Percentiles rank a stretch among this genome's conserved stretches.
Conservation (phyloP, 2,888 invertebrate genomes). For the Macrophya annulata region DNA sequence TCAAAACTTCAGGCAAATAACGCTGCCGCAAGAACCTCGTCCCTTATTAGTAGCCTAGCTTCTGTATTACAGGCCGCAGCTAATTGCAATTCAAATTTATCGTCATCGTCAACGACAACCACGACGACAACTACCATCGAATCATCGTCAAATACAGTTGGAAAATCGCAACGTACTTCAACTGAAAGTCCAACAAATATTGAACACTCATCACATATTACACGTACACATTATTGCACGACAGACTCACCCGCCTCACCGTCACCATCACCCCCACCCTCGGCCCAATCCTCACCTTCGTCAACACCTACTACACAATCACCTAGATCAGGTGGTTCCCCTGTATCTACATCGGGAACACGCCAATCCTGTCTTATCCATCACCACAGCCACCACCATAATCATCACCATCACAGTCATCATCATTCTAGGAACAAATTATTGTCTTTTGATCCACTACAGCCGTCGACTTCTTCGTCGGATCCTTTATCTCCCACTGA, state of each 20-base stretch:
- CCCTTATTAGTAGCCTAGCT: constrained; percentile 70
- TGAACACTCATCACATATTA: constrained; percentile 55
- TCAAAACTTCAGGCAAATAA: constrained; percentile 59
- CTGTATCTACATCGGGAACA: constrained; percentile 32
- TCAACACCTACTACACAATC: constrained; percentile 58
- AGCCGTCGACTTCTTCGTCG: constrained; percentile 47
- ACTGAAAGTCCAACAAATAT: constrained; percentile 37
- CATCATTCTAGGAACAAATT: constrained; percentile 70
- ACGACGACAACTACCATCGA: constrained; percentile 63
- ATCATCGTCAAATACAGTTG: constrained; percentile 5
- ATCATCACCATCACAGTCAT: constrained; percentile 68
- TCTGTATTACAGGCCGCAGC: constrained; percentile 69
- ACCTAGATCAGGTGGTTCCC: constrained; percentile 53
- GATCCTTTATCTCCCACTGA: constrained; percentile 27
- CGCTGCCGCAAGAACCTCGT: constrained; percentile 64
- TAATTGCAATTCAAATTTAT: constrained; percentile 67
- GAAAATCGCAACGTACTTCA: constrained; percentile 6
- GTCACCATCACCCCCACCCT: constrained; percentile 59
- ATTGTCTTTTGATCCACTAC: constrained; percentile 54
- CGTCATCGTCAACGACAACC: constrained; percentile 67
- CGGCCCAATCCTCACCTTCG: constrained; percentile 57
- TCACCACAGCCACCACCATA: constrained; percentile 69
- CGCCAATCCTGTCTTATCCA: constrained; percentile 67
- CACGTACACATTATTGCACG: constrained; percentile 56
- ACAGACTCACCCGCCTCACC: constrained; percentile 58